Base-by-base conservation (phyloP, 2,113 vertebrate species). In the Dicrurus megarhynchus region DNA sequence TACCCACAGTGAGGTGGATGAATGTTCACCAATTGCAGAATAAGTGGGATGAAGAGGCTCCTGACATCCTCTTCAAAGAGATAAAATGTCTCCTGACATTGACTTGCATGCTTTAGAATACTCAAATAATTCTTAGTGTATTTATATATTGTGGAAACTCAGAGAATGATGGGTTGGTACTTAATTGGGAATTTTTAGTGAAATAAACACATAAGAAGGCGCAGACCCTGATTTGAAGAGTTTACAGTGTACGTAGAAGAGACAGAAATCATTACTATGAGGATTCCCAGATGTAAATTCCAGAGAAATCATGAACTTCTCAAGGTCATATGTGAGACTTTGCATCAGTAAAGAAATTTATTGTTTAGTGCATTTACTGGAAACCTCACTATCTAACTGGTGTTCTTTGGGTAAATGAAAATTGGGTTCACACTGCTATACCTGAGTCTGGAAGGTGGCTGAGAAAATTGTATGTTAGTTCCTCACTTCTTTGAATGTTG, bases 21-120 rank as follows among this genome's bases (percentile, higher is more conserved):
- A 71, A 89, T 91, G 88, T 78, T 85, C 63, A 56, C 77, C 96
- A 96, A 14, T 73, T 84, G 80, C 73, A 92, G 86, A 93, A 60
- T 76, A 95, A 94, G 92, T 94, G 90, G 80, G 88, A 87, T 87
- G 88, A 91, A 96, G 93, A 94, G 90, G 28, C 65, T 93, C 84
- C 95, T 95, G 90, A 96, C 93, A 92, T 87, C 95, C 68, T 68
- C 64, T 84, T 89, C 82, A 92, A 60, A 1, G 3, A 94, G 83
- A 81, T 3, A 71, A 73, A 90, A 84, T 2, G 27, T 89, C 95
- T 91, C 44, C 93, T 93, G 93, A 87, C 86, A 61, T 27, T 60
- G 53, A 90, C 90, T 97, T 95, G 41, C 44, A 84, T 80, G 67
- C 55, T 77, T 83, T 84, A 60, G 64, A 78, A 78, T 89, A 63